phyloP scores from a whole-genome alignment of 2,888 invertebrate species.

The Junonia oenone region DNA sequence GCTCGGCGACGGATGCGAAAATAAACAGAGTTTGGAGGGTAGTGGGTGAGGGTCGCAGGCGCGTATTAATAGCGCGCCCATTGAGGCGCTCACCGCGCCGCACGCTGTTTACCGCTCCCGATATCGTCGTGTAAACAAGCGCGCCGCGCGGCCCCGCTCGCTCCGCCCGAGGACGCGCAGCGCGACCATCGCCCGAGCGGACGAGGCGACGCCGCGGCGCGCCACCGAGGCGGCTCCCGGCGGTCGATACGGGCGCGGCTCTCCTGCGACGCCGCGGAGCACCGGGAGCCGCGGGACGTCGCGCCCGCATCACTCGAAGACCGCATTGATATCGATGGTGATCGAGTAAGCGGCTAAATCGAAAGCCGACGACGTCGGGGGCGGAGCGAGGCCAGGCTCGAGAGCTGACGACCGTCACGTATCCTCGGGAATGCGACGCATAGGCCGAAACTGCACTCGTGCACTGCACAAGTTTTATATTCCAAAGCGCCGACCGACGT shows the following conservation, averaged over 20 bases:
- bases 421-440: not conserved
- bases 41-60: slow-evolving; percentile 59
- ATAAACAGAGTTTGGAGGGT: slow-evolving; percentile 52
- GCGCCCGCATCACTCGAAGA: not conserved
- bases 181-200: not conserved
- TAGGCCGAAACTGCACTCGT: not conserved
- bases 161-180: slow-evolving; percentile 20
- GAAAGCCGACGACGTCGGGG: not conserved
- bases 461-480: not conserved
- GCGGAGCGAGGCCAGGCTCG: not conserved
- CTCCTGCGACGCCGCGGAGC: slow-evolving; percentile 27
- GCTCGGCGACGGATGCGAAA: slow-evolving; percentile 22
- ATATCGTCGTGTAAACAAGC: slow-evolving; percentile 9
- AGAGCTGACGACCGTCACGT: not conserved
- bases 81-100: slow-evolving; percentile 40
- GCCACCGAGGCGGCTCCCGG: slow-evolving; percentile 12
- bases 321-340: slow-evolving; percentile 13
- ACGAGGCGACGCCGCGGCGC: slow-evolving; percentile 29
- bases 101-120: slow-evolving; percentile 27
- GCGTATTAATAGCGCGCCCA: slow-evolving; percentile 57
- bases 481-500: not conserved
- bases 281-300: slow-evolving; percentile 20
- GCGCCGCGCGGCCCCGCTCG: slow-evolving; percentile 23
- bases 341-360: not conserved
- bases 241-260: slow-evolving; percentile 31